Conservation (phyloP, 2,797 vertebrate genomes). For the Pipistrellus kuhlii region DNA sequence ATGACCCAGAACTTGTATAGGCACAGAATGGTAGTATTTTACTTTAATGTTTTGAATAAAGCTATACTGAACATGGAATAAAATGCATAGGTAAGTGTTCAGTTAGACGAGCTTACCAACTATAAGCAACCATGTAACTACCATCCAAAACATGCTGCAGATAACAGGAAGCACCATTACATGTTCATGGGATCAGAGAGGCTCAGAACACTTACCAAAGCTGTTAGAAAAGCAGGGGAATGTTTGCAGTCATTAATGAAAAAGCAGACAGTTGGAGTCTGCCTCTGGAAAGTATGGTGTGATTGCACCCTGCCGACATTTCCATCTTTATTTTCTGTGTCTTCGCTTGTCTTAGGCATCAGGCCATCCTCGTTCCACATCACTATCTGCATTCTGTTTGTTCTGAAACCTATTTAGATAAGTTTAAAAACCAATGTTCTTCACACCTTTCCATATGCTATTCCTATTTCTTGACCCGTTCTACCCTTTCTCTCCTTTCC, state of each 20-base stretch:
- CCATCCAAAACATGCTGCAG: background rate
- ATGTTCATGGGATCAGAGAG: background rate
- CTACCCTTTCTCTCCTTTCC: background rate
- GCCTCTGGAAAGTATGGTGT: background rate
- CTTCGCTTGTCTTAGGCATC: background rate
- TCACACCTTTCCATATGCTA: background rate
- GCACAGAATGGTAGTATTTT: background rate
- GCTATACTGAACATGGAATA: background rate
- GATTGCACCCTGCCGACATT: rapidly evolving
- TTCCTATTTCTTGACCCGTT: background rate
- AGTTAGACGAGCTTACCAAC: background rate
- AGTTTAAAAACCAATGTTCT: background rate
- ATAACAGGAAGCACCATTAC: background rate
- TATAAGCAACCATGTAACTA: background rate
- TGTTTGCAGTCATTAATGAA: background rate
- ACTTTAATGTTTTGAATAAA: constrained; percentile 32
- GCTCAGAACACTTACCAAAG: background rate
- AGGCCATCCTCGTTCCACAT: background rate
- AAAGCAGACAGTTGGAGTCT: background rate
- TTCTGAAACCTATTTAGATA: background rate
- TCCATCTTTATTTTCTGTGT: background rate
- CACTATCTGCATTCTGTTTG: background rate
- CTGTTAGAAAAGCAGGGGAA: background rate
- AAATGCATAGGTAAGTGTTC: background rate
- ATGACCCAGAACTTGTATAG: background rate